Base-by-base conservation (phyloP, 1,140 invertebrate genomes). In the Drosophila ananassae region DNA sequence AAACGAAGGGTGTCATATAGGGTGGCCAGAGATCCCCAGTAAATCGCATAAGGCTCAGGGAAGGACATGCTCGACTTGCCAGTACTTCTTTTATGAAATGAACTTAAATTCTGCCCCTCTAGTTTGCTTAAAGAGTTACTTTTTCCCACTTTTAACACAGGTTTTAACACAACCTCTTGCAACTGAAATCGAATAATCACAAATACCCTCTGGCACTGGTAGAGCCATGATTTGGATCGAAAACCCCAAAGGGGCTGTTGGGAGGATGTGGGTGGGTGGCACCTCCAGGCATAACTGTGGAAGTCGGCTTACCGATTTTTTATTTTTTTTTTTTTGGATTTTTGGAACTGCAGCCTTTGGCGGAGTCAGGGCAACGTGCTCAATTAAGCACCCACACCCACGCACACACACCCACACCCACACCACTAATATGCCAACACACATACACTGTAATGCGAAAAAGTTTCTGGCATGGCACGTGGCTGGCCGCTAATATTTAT, bases 401-500 rank as follows among this genome's bases (percentile, higher is more conserved):
- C 28, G 12, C 50, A 41, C 37, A n/a, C 10, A 12, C 34, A 17
- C 52, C 10, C 1, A 10, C 22, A 0, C 37, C 13, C 39, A 54
- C n/a, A 46, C 30, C 39, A 22, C 44, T 21, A 61, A 37, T 17
- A 37, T 17, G 30, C 28, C 1, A 30, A 60, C 54, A 34, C 50
- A 41, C 39, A 34, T 39, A 52, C 9, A 54, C 32, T 22, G 60
- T n/a, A 46, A 47, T 47, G 21, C 9, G 53, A 82, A 85, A 81
- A 87, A 58, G 87, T 85, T 63, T 52, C 50, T 13, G 66, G 44
- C 59, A 57, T 48, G 74, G 82, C 82, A 85, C 82, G 82, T 85
- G 82, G 82, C 82, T 66, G 74, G 78, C 61, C 82, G 75, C 78
- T 85, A 85, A 85, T 87, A 85, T 85, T 85, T 85, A 85, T 85